These are phyloP conservation scores for Rugalucina vietnamica DNA, from an alignment of 2,888 invertebrate genomes.

Conservation along the genomic window DNA sequence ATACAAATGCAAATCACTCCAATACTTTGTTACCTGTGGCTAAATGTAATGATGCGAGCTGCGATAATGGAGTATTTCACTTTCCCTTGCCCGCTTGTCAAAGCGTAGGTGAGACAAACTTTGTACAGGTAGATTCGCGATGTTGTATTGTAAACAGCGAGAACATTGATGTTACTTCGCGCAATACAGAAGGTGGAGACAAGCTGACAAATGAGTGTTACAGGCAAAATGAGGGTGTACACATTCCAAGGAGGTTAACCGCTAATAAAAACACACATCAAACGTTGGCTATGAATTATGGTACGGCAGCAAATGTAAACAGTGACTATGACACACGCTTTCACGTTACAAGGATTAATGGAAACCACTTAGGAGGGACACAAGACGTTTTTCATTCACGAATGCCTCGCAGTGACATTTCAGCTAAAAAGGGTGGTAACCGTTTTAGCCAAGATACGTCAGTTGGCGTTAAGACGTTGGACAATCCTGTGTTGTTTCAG, in stretches of 20 bases:
- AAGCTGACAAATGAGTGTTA: slow-evolving; percentile 52
- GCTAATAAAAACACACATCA: slow-evolving; percentile 31
- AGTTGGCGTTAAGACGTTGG: neutral
- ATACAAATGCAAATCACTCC: slow-evolving; percentile 43
- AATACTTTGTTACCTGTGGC: slow-evolving; percentile 22
- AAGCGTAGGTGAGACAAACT: neutral
- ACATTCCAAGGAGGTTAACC: slow-evolving; percentile 30
- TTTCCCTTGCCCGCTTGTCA: slow-evolving; percentile 19
- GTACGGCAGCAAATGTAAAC: slow-evolving; percentile 26
- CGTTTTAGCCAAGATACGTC: slow-evolving; percentile 4
- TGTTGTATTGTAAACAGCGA: slow-evolving; percentile 12
- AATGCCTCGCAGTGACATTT: slow-evolving; percentile 37
- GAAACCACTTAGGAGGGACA: slow-evolving; percentile 23
- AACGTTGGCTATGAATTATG: slow-evolving; percentile 48
- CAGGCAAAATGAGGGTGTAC: slow-evolving; percentile 37
- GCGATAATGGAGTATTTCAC: slow-evolving; percentile 42
- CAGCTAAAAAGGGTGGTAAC: slow-evolving; percentile 14
- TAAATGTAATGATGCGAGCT: slow-evolving; percentile 41
- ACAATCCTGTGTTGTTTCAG: slow-evolving; percentile 26
- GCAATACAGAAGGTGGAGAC: neutral
- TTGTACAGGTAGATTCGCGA: slow-evolving; percentile 10
- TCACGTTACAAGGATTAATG: slow-evolving; percentile 21
- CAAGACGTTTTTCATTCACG: slow-evolving; percentile 20
- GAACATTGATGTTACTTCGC: slow-evolving; percentile 1
- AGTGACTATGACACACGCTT: slow-evolving; percentile 5